Evolutionary conservation across 2,797 vertebrate genomes (phyloP), one percentile per base, ranked within the genome.

Genomic region (Hirundo rustica): DNA sequence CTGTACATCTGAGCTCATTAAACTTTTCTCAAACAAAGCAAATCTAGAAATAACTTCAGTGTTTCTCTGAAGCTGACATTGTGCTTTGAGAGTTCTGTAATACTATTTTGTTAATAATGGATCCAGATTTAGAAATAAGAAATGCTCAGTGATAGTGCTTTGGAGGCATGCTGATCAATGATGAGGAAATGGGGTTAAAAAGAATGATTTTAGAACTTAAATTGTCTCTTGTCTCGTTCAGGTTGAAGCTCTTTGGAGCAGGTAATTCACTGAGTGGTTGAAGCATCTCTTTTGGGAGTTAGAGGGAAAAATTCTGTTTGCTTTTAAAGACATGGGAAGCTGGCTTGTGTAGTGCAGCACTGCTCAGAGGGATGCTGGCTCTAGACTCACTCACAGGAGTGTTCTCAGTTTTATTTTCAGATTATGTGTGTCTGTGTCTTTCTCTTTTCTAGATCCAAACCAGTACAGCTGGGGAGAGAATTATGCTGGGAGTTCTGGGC

Each of bases 401-500:
- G 30, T 51, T 92, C 71, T 84, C 83, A 74, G 91, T 92, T 93
- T 61, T 94, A 65, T 88, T 95, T 95, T 96, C 91, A 93, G 90
- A 61, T 95, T 66, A 92, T 93, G 86, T 96, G 92, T 81, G 10
- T 92, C 68, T 88, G 68, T 87, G 45, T 78, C 93, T 93, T 94
- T 94, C 32, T 93, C 57, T 96, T 51, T 87, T 96, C 82, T 91
- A 99, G 99, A 99, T 98, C 99, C 99, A 32, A 99, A 99, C 97
- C 99, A 99, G 98, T 99, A 99, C 96, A 99, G 99, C 66, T 99
- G 99, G 99, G 99, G 99, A n/a, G 99, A 99, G 95, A 99, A 99
- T 92, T 99, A 99, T 7, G 99, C 99, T 2, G 99, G 99, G 55
- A 99, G 99, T 94, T 99, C 99, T 0, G 99, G 99, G 38, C 98